Evolutionary conservation across 1,140 invertebrate species (phyloP).

Genomic region (Mizuhopecten yessoensis): DNA sequence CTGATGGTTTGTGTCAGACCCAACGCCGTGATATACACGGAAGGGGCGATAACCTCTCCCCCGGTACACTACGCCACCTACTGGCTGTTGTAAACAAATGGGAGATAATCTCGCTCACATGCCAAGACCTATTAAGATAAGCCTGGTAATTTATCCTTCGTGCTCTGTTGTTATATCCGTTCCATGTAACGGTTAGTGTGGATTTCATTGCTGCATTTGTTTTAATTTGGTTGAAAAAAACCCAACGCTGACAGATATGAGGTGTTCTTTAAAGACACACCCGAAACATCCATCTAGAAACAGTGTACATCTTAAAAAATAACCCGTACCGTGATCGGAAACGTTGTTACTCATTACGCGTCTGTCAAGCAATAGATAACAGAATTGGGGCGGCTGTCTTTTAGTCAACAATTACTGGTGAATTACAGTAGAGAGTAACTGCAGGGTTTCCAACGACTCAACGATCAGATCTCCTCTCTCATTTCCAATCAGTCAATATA

Average conservation of each 20-base stretch:
- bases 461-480: no score
- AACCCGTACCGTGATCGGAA: no score
- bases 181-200: background rate
- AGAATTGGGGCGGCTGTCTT: background rate
- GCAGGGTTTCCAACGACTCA: no score
- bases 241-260: background rate
- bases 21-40: no score
- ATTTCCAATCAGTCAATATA: no score
- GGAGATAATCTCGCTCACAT: background rate
- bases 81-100: background rate
- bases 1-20: background rate
- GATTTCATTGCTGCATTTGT: background rate
- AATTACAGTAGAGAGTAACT: no score
- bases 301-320: background rate
- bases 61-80: background rate
- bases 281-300: background rate
- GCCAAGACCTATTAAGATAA: background rate
- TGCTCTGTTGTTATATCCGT: background rate
- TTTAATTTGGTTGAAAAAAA: background rate
- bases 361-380: background rate
- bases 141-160: background rate
- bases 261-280: background rate
- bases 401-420: background rate
- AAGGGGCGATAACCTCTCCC: slow-evolving; percentile 14
- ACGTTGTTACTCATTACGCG: no score